Conservation (phyloP, 2,113 vertebrate species). For the Mormoops blainvillei region DNA sequence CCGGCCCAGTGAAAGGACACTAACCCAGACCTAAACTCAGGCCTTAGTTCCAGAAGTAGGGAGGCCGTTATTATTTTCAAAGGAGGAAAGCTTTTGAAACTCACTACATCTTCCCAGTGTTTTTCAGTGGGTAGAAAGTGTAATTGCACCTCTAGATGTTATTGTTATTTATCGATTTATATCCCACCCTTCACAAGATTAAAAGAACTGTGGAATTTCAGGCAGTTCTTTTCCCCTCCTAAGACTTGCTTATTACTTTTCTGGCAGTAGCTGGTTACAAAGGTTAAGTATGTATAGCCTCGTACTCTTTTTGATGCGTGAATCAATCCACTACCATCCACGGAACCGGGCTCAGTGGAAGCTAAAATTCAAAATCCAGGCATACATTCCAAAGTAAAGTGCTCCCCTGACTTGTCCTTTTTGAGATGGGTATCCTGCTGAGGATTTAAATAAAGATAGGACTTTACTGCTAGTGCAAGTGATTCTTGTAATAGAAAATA, state of each 20-base stretch:
- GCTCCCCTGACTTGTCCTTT: conserved; percentile 25
- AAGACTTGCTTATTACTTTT: conserved; percentile 59
- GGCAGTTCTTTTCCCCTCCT: conserved; percentile 32
- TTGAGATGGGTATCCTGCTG: conserved; percentile 21
- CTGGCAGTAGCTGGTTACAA: background rate
- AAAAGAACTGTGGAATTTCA: conserved; percentile 56
- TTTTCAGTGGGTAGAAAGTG: conserved; percentile 56
- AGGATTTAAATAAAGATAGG: conserved; percentile 48
- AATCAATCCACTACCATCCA: conserved; percentile 43
- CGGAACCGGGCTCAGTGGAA: conserved; percentile 52
- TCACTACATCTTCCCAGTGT: conserved; percentile 22
- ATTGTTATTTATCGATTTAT: conserved; percentile 71
- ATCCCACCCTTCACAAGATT: conserved; percentile 48
- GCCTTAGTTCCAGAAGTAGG: background rate
- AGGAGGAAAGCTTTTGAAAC: conserved; percentile 27
- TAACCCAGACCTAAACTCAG: background rate
- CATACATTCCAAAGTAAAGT: conserved; percentile 7
- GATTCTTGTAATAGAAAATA: conserved; percentile 39
- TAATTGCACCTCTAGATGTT: conserved; percentile 59
- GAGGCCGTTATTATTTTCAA: conserved; percentile 36
- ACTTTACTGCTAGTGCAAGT: background rate
- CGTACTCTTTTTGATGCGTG: conserved; percentile 61
- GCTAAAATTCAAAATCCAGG: conserved; percentile 47
- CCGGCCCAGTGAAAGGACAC: background rate
- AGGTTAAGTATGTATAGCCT: conserved; percentile 66